Evolutionary conservation across 2,888 invertebrate genomes (phyloP).

Genomic region (Troglohyphantes excavatus): DNA sequence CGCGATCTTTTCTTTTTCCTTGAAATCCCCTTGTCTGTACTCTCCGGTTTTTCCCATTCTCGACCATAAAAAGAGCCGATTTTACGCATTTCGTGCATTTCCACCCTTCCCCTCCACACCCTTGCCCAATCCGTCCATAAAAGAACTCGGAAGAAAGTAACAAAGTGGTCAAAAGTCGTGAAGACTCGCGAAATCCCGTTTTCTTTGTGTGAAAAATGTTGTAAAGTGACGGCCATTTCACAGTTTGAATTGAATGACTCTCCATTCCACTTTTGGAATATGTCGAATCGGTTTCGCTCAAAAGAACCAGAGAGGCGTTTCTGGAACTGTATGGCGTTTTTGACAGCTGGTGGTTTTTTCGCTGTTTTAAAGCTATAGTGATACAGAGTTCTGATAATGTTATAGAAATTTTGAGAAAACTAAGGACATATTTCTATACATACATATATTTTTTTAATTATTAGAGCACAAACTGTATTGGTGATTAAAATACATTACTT

Average conservation of each 20-base stretch:
- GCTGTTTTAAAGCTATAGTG: no score
- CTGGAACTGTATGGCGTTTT: background rate
- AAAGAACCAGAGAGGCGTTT: slow-evolving; percentile 22
- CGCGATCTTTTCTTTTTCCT: background rate
- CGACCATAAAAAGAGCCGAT: background rate
- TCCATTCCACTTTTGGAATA: slow-evolving; percentile 71
- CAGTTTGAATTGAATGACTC: slow-evolving; percentile 73
- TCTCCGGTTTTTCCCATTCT: background rate
- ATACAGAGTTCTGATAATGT: no score
- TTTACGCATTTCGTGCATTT: slow-evolving; percentile 44
- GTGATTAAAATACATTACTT: no score
- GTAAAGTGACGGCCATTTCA: slow-evolving; percentile 68
- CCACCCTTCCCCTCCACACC: background rate
- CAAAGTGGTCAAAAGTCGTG: slow-evolving; percentile 75
- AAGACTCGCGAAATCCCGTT: slow-evolving; percentile 55
- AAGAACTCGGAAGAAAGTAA: slow-evolving; percentile 62
- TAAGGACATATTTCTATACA: no score
- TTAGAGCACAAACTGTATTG: no score
- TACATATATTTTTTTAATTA: no score
- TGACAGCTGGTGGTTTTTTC: background rate
- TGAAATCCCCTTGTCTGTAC: background rate
- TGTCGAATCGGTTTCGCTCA: slow-evolving; percentile 26
- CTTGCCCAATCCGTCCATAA: slow-evolving; percentile 23
- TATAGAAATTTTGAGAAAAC: no score
- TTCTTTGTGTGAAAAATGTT: slow-evolving; percentile 70